Evolutionary conservation across 2,113 vertebrate species (phyloP).

Genomic region (Hypomesus transpacificus): DNA sequence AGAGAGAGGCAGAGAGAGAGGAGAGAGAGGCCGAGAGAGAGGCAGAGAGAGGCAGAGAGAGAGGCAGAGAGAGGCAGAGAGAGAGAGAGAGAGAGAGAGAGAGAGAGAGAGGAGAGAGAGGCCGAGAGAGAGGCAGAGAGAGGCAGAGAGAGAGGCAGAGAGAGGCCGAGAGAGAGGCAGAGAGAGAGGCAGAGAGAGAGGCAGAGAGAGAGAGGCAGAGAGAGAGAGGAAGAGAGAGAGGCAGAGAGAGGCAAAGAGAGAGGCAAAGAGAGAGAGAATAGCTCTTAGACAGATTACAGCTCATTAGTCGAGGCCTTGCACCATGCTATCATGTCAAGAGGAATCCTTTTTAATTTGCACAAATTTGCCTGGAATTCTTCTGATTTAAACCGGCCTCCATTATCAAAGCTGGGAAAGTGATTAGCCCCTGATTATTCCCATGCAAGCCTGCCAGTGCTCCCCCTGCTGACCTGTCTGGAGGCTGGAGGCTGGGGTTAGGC

Average conservation of each 20-base stretch:
- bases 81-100: conserved; percentile 21
- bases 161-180: conserved; percentile 38
- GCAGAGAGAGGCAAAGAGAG: conserved; percentile 15
- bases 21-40: conserved; percentile 20
- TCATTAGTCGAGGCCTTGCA: conserved; percentile 98
- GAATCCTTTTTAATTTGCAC: conserved; percentile 99
- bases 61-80: conserved; percentile 21
- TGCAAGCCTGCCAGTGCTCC: conserved; percentile 85
- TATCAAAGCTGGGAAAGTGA: conserved; percentile 98
- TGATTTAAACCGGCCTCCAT: conserved; percentile 98
- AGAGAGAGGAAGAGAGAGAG: conserved; percentile 2
- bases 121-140: conserved; percentile 6
- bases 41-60: conserved; percentile 6
- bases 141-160: conserved; percentile 38
- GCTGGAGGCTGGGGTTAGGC: not conserved
- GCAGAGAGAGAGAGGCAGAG: conserved; percentile 46
- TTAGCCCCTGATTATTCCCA: conserved; percentile 97
- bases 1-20: conserved; percentile 17
- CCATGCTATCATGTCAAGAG: conserved; percentile 96
- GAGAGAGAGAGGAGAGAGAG: too few relatives aligned
- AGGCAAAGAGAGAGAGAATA: conserved; percentile 65
- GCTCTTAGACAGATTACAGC: conserved; percentile 99
- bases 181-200: conserved; percentile 42
- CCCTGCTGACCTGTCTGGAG: conserved; percentile 67
- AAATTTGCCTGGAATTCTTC: conserved; percentile 99